Evolutionary conservation across 2,113 vertebrate species (phyloP).

Genomic region (Toxostoma redivivum): DNA sequence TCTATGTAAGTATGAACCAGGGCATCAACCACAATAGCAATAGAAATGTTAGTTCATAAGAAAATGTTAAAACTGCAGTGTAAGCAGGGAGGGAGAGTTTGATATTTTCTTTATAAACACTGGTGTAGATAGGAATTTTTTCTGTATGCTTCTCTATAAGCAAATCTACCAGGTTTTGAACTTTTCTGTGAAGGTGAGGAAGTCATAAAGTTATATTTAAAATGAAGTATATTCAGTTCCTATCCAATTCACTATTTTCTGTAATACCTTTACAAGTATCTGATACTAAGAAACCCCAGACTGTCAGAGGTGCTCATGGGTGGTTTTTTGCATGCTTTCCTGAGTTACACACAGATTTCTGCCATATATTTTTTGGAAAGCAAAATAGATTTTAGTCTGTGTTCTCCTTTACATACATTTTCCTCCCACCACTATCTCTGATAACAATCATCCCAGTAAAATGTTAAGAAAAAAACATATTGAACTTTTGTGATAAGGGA

Average conservation of each 20-base stretch:
- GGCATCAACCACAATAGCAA: not conserved
- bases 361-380: not conserved
- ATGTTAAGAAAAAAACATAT: not conserved
- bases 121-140: not conserved
- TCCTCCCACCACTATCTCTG: not conserved
- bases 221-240: not conserved
- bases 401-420: not conserved
- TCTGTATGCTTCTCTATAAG: not conserved
- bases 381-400: not conserved
- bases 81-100: not conserved
- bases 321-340: not conserved
- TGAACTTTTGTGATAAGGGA: not conserved
- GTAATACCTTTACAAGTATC: not conserved
- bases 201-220: not conserved
- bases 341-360: not conserved
- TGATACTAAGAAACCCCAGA: not conserved
- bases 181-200: not conserved
- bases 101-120: not conserved
- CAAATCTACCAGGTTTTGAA: not conserved
- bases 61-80: not conserved
- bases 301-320: not conserved
- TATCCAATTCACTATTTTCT: not conserved
- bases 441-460: not conserved
- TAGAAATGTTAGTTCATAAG: not conserved
- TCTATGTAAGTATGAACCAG: not conserved